Evolutionary conservation across 2,797 vertebrate genomes (phyloP), one percentile per base, ranked within the genome.

Genomic region (Phalloptychus januarius): DNA sequence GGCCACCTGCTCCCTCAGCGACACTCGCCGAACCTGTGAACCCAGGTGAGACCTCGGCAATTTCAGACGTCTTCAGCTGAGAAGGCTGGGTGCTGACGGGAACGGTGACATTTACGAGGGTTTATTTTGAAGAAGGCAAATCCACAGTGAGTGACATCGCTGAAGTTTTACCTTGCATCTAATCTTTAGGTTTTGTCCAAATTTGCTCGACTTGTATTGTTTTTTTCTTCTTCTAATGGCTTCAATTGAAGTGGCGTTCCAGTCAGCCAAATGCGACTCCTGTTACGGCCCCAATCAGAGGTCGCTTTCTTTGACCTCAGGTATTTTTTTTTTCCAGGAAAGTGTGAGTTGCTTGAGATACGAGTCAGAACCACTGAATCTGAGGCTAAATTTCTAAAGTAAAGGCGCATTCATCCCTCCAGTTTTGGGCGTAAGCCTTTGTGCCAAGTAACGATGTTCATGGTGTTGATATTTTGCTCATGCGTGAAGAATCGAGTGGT

Each of bases 1-100:
- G 72, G 77, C 54, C 77, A 79, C 69, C 87, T 87, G 83, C 79
- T 78, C 52, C 69, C 69, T 78, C 80, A 38, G 11, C 48, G 78
- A 80, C 67, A 75, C 65, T 46, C 61, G 36, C 79, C 77, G 85
- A 79, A 42, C 50, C 58, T 76, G 72, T 72, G 83, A 87, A 88
- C 78, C 78, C 80, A 82, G 75, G 70, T 84, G 85, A 86, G 79
- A 83, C 65, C 61, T 46, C 7, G 0, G n/a, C 75, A 77, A 79
- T 86, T 82, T 80, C 70, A 84, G 84, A 67, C 76, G 33, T 72
- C 63, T 74, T 80, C 0, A 4, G 13, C 50, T 71, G 18, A 82
- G 50, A 56, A 74, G 63, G 79, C 79, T 77, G 76, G 67, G 36
- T 70, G 23, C 46, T 74, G 75, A 86, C 83, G 40, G 84, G 79